phyloP scores from a whole-genome alignment of 2,888 invertebrate species.

The Netelia inedita region DNA sequence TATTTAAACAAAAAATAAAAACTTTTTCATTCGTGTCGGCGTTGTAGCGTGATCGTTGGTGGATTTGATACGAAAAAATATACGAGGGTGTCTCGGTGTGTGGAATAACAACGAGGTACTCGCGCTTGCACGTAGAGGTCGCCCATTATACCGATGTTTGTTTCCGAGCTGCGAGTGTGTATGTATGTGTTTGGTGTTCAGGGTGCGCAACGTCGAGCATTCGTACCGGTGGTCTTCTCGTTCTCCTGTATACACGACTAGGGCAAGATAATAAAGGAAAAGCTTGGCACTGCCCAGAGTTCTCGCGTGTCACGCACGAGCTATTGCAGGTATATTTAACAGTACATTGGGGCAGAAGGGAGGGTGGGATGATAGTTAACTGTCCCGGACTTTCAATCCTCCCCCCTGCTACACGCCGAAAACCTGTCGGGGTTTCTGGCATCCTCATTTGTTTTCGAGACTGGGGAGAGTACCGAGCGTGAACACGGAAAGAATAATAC shows the following conservation, averaged over 20 bases:
- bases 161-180: conserved; percentile 16
- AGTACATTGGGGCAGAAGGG: background rate
- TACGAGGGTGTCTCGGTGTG: conserved; percentile 9
- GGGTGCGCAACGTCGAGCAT: conserved; percentile 19
- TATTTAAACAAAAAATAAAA: conserved; percentile 13
- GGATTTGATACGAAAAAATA: conserved; percentile 42
- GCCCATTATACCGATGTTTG: background rate
- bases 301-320: conserved; percentile 5
- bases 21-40: conserved; percentile 17
- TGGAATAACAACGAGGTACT: conserved; percentile 31
- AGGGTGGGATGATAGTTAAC: conserved; percentile 8
- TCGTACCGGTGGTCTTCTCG: conserved; percentile 1
- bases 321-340: background rate
- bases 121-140: background rate
- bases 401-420: conserved; percentile 3
- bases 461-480: conserved; percentile 1
- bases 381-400: conserved; percentile 27
- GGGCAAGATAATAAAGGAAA: conserved; percentile 49
- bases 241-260: conserved; percentile 2
- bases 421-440: conserved; percentile 45
- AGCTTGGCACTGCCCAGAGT: conserved; percentile 1
- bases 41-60: background rate
- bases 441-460: conserved; percentile 57
- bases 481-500: conserved; percentile 17
- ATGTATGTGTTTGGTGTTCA: background rate